Conservation (phyloP, 2,797 vertebrate species). For the Eurystomus glaucurus region DNA sequence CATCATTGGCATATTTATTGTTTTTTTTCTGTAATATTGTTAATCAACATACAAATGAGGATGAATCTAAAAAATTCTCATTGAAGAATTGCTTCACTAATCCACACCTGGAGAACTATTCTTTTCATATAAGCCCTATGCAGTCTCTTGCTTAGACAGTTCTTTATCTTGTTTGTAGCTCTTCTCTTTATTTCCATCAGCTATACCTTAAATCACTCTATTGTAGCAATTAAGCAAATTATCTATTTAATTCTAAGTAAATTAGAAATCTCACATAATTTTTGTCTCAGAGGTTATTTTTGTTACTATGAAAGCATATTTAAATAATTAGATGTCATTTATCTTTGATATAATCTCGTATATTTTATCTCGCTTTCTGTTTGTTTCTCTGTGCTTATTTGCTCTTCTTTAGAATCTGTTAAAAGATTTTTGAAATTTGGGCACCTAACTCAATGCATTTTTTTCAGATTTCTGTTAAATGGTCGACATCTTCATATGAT, state of each 20-base stretch:
- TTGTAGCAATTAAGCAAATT: background rate
- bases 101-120: background rate
- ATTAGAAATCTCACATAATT: background rate
- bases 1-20: background rate
- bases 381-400: background rate
- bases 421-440: background rate
- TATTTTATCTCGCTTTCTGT: background rate
- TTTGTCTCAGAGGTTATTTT: background rate
- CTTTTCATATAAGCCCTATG: background rate
- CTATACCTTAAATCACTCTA: background rate
- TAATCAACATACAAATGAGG: background rate
- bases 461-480: background rate
- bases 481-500: background rate
- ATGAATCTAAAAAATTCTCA: background rate
- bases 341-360: background rate
- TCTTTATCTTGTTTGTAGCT: background rate
- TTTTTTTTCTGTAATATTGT: background rate
- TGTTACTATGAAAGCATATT: background rate
- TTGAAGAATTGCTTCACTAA: background rate
- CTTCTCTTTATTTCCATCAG: background rate
- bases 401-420: background rate
- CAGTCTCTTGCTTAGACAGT: background rate
- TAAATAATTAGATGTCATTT: background rate
- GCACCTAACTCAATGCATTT: background rate
- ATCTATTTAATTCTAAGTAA: background rate